Evolutionary conservation across 2,113 vertebrate species (phyloP).

Genomic region (Leptobrachium ailaonicum): DNA sequence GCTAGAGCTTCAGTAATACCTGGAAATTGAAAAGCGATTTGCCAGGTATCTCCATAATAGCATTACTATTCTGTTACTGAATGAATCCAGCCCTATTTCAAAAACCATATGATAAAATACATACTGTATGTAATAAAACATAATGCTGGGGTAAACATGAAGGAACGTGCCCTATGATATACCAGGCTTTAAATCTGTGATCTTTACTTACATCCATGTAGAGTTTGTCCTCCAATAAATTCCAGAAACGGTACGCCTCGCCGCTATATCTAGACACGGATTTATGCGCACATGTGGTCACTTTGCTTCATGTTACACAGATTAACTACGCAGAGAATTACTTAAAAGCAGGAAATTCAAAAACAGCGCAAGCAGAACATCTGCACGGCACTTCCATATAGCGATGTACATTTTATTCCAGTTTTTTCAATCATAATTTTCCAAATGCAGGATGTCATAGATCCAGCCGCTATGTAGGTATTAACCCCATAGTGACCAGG

Average conservation of each 20-base stretch:
- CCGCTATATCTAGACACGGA: conserved; percentile 7
- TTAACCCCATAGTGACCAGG: too few relatives aligned
- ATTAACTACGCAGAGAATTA: conserved; percentile 6
- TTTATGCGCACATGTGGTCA: conserved; percentile 29
- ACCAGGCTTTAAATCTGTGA: background rate
- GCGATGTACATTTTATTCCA: conserved; percentile 11
- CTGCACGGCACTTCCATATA: background rate
- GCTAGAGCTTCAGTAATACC: too few relatives aligned
- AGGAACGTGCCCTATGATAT: background rate
- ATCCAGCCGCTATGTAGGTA: background rate
- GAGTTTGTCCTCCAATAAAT: conserved; percentile 21
- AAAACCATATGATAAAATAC: too few relatives aligned
- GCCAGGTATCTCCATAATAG: too few relatives aligned
- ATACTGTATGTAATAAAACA: background rate
- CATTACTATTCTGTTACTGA: too few relatives aligned
- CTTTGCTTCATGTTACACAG: conserved; percentile 19
- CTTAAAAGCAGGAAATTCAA: conserved; percentile 21
- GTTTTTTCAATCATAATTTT: conserved; percentile 14
- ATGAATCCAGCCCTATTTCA: too few relatives aligned
- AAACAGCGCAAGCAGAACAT: conserved; percentile 1
- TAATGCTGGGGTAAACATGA: background rate
- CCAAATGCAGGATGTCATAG: background rate
- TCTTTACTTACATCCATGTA: background rate
- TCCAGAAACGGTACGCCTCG: conserved; percentile 11
- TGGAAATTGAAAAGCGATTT: too few relatives aligned